phyloP scores from a whole-genome alignment of 2,797 vertebrate species.

The Acanthurus leucopareius region DNA sequence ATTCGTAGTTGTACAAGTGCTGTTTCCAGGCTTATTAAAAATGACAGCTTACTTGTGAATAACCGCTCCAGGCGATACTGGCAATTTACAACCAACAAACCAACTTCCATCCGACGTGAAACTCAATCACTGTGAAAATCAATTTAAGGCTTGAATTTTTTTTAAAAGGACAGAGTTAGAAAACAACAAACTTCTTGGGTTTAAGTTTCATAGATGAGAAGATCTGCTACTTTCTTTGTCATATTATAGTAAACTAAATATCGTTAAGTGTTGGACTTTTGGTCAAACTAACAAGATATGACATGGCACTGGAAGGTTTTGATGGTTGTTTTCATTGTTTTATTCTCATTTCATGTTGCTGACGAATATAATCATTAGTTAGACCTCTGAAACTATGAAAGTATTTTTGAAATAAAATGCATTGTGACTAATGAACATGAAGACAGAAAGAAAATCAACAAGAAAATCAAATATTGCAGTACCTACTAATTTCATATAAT shows the following conservation, averaged over 20 bases:
- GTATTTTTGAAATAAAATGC: neutral
- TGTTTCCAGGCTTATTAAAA: conserved; percentile 30
- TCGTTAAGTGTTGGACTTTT: neutral
- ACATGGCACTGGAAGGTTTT: neutral
- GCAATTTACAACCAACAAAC: no score
- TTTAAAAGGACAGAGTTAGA: neutral
- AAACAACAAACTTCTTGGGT: neutral
- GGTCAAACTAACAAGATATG: neutral
- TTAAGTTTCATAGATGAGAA: neutral
- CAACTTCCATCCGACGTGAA: neutral
- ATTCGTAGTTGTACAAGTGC: conserved; percentile 11
- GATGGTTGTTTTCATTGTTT: no score
- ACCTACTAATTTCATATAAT: neutral
- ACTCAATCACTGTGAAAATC: neutral
- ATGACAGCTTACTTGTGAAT: conserved; percentile 11
- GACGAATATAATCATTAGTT: neutral
- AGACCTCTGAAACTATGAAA: neutral
- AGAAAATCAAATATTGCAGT: neutral
- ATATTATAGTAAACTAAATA: neutral
- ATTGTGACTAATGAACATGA: neutral
- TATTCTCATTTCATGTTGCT: no score
- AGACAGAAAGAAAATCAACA: neutral
- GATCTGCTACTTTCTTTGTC: neutral
- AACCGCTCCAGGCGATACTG: conserved; percentile 7
- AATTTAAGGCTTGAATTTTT: neutral